These are phyloP conservation scores for Furnarius figulus DNA, from an alignment of 2,113 vertebrate genomes.

Conservation along the genomic window DNA sequence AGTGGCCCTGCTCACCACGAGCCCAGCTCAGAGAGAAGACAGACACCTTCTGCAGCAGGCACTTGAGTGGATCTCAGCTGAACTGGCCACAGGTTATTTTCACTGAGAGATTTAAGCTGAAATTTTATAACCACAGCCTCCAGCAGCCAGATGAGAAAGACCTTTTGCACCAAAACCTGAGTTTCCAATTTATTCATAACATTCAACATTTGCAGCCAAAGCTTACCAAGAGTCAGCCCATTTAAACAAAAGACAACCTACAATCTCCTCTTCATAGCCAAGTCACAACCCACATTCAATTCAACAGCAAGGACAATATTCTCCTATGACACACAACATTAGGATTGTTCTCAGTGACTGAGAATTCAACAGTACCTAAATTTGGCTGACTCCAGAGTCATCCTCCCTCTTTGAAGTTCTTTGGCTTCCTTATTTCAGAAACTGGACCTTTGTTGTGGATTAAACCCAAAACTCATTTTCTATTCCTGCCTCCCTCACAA, in stretches of 20 bases:
- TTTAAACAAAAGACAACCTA: not conserved
- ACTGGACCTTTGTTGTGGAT: not conserved
- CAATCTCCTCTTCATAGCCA: not conserved
- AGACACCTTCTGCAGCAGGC: not conserved
- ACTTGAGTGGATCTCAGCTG: accelerated
- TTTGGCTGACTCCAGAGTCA: not conserved
- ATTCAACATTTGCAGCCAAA: not conserved
- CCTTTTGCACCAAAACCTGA: not conserved
- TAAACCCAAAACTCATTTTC: conserved; percentile 17
- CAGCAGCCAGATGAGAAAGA: not conserved
- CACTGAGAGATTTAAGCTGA: not conserved
- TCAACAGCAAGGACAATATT: not conserved
- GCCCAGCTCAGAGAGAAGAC: not conserved
- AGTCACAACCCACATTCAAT: not conserved
- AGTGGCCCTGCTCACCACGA: not conserved
- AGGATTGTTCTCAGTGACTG: not conserved
- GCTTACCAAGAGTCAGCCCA: not conserved
- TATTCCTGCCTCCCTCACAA: not conserved
- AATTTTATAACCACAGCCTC: not conserved
- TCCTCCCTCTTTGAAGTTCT: not conserved
- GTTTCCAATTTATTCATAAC: not conserved
- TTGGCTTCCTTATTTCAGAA: not conserved
- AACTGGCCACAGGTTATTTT: not conserved
- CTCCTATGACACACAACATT: not conserved
- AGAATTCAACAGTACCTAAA: not conserved